Evolutionary conservation across 2,797 vertebrate species (phyloP).

Genomic region (Syndactyla subalaris): DNA sequence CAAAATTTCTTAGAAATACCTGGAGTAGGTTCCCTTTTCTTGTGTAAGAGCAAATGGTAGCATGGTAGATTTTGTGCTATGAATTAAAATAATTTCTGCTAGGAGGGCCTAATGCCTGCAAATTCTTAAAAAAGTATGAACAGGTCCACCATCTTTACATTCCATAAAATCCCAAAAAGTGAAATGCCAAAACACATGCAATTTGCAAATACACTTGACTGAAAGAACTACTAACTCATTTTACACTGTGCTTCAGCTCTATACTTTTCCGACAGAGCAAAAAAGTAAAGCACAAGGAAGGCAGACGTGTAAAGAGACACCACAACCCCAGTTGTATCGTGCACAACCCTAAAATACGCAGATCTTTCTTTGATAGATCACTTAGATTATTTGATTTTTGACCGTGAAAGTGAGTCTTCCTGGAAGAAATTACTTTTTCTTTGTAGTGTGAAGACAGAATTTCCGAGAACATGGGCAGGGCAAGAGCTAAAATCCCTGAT

Average conservation of each 20-base stretch:
- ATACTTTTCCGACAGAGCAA: not conserved
- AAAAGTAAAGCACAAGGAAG: not conserved
- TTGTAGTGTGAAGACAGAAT: not conserved
- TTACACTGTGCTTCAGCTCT: not conserved
- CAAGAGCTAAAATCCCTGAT: not conserved
- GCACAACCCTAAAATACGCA: not conserved
- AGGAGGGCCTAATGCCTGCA: not conserved
- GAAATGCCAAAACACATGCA: not conserved
- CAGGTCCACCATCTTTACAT: not conserved
- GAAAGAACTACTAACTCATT: not conserved
- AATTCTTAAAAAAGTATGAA: not conserved
- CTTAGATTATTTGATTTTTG: not conserved
- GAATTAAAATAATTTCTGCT: not conserved
- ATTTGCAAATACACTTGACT: not conserved
- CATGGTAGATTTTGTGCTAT: not conserved
- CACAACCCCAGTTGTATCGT: not conserved
- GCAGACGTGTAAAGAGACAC: not conserved
- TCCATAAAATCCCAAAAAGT: not conserved
- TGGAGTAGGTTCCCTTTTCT: not conserved
- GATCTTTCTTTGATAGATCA: not conserved
- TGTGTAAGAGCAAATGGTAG: not conserved
- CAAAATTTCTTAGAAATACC: not conserved
- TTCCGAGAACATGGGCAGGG: constrained; percentile 6
- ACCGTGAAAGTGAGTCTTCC: not conserved
- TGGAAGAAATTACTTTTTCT: not conserved